Base-by-base conservation (phyloP, 2,797 vertebrate species). In the Clamator glandarius region DNA sequence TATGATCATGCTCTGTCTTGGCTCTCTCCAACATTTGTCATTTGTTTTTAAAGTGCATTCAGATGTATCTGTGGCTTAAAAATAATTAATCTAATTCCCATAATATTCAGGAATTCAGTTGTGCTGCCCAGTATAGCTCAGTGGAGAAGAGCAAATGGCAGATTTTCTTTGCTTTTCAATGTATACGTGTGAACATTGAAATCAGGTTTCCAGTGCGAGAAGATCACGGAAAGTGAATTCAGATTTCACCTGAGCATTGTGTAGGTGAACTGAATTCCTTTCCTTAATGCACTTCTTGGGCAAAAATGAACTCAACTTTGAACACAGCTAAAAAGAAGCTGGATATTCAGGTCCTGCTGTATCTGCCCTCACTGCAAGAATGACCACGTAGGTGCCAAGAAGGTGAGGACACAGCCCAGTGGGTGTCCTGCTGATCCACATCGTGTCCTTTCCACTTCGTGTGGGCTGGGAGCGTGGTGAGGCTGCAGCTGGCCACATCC, bases 401-500 rank as follows among this genome's bases (percentile, higher is more conserved):
- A 77, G 55, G 51, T 29, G 55, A 58, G 74, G 69, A 14, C 17
- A 18, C 35, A 18, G 54, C 51, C 20, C 70, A 8, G 13, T 0
- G 8, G 25, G 9, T 21, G 24, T 54, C 41, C 4, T 2, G 29
- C 54, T 13, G 39, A 15, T 13, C 33, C 42, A 26, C 35, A 8
- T 3, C 0, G 0, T 25, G 44, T 35, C 58, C 39, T 20, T 26
- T 7, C 29, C 64, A 8, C 10, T 63, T 36, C 1, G 0, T 1
- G 2, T 16, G 46, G 41, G 33, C 58, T 80, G 59, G 8, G 18
- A 14, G 5, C 0, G 0, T 1, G 17, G 50, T 0, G 0, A 36
- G 26, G 67, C 33, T 24, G 51, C 33, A 41, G 31, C 31, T 48
- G 64, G 31, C n/a, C 42, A 4, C 29, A 10, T 54, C 36, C 25